Evolutionary conservation across 2,888 invertebrate genomes (phyloP).

Genomic region (Cerceris rybyensis): DNA sequence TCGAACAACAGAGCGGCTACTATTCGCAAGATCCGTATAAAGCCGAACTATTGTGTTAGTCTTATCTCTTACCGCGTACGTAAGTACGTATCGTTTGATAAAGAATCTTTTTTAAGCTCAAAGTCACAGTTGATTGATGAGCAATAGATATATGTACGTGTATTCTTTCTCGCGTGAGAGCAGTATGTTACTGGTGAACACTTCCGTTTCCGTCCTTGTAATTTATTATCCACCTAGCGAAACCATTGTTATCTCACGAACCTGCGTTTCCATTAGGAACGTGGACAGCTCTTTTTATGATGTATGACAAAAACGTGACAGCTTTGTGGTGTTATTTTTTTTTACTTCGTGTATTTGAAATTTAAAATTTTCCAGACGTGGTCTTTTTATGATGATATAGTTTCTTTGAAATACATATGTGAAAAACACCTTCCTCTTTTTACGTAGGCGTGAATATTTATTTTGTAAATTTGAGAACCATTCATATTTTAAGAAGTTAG

Average conservation of each 20-base stretch:
- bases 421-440: no score
- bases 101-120: slow-evolving; percentile 3
- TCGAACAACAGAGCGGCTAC: slow-evolving; percentile 32
- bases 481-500: no score
- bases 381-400: no score
- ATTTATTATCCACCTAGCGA: slow-evolving; percentile 9
- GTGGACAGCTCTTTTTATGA: neutral
- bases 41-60: slow-evolving; percentile 48
- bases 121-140: slow-evolving; percentile 20
- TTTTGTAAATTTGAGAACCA: no score
- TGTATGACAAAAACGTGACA: no score
- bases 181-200: slow-evolving; percentile 2
- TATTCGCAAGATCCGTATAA: slow-evolving; percentile 39
- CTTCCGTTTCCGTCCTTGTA: slow-evolving; percentile 45
- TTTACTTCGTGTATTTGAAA: no score
- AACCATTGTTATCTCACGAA: neutral
- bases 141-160: neutral
- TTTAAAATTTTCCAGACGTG: no score
- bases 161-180: neutral
- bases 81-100: slow-evolving; percentile 24
- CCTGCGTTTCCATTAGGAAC: neutral
- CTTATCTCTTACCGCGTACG: slow-evolving; percentile 28
- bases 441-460: no score
- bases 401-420: no score
- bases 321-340: no score